Evolutionary conservation across 2,888 invertebrate species (phyloP).

Genomic region (Andrena hattorfiana): DNA sequence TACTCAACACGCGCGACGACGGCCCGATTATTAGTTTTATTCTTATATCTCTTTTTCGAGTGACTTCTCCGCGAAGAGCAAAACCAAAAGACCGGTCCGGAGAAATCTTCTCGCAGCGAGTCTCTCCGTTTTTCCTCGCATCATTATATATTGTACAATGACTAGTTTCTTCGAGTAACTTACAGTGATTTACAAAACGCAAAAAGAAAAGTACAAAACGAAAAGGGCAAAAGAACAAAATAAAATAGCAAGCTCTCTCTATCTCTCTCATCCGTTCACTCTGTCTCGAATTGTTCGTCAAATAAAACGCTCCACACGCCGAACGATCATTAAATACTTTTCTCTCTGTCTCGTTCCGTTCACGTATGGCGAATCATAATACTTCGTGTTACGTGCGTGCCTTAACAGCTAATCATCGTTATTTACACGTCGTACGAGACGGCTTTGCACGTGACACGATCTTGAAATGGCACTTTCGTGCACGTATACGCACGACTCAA

Average conservation of each 20-base stretch:
- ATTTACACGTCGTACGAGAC: slow-evolving; percentile 50
- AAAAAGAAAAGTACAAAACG: slow-evolving; percentile 56
- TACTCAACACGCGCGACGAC: slow-evolving; percentile 47
- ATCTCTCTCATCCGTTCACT: slow-evolving; percentile 14
- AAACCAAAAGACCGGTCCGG: slow-evolving; percentile 42
- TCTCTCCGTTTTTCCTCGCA: slow-evolving; percentile 59
- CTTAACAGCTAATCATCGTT: slow-evolving; percentile 47
- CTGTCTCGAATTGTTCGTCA: slow-evolving; percentile 4
- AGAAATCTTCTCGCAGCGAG: slow-evolving; percentile 63
- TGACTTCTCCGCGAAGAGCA: slow-evolving; percentile 55
- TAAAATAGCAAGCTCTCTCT: slow-evolving; percentile 53
- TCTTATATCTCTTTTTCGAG: slow-evolving; percentile 58
- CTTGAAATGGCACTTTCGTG: slow-evolving; percentile 79
- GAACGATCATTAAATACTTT: slow-evolving; percentile 54
- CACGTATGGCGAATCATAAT: slow-evolving; percentile 60
- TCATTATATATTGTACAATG: slow-evolving; percentile 73
- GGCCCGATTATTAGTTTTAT: slow-evolving; percentile 48
- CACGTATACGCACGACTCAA: slow-evolving; percentile 57
- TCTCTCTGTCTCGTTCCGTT: slow-evolving; percentile 31
- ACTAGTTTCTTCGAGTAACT: slow-evolving; percentile 76
- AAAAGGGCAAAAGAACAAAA: slow-evolving; percentile 53
- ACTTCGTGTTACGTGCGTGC: slow-evolving; percentile 58
- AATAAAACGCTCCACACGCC: slow-evolving; percentile 22
- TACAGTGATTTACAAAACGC: slow-evolving; percentile 72
- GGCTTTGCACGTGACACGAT: slow-evolving; percentile 49